These are phyloP conservation scores for Wiebesia pumilae DNA, from an alignment of 1,140 invertebrate species.

Conservation along the genomic window DNA sequence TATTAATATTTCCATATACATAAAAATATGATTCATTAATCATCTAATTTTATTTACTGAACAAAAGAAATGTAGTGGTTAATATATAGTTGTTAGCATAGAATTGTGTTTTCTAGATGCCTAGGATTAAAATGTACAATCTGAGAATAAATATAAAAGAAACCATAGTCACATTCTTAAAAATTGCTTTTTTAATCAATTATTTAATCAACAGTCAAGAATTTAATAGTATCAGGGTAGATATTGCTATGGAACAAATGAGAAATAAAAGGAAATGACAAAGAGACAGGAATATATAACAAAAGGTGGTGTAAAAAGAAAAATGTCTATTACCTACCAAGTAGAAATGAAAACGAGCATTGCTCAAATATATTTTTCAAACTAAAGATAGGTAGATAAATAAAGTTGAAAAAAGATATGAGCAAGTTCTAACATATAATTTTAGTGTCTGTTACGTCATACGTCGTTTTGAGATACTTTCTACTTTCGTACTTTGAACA, in stretches of 20 bases:
- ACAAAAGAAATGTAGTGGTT: no score
- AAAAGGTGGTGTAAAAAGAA: not conserved
- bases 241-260: not conserved
- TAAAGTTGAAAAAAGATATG: no score
- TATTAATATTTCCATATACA: not conserved
- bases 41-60: no score
- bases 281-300: not conserved
- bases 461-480: not conserved
- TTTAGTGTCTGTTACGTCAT: not conserved
- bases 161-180: not conserved
- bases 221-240: not conserved
- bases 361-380: not conserved
- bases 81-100: not conserved
- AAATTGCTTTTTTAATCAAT: not conserved
- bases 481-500: not conserved
- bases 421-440: conserved; percentile 9
- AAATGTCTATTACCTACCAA: conserved; percentile 4
- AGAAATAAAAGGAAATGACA: not conserved
- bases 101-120: not conserved
- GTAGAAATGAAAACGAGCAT: conserved; percentile 5
- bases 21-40: not conserved
- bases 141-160: not conserved
- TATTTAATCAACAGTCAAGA: conserved; percentile 16
- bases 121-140: not conserved
- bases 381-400: not conserved